Conservation (phyloP, 2,888 invertebrate species). For the Dolomedes plantarius region DNA sequence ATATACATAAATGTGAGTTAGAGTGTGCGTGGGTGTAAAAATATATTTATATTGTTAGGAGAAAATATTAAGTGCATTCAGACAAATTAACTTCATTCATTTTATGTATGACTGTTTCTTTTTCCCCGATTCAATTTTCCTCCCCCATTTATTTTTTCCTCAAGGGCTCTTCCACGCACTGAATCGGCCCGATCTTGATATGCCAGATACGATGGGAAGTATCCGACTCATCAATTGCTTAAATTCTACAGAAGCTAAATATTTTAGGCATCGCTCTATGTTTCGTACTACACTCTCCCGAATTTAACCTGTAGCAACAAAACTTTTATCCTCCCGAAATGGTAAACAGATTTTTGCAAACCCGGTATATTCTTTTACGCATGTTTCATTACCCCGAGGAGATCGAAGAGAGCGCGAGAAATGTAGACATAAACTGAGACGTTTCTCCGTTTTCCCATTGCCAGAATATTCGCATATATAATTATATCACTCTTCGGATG, state of each 20-base stretch:
- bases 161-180: too few relatives aligned
- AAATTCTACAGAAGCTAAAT: not conserved
- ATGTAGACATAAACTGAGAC: not conserved
- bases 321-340: not conserved
- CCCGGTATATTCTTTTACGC: not conserved
- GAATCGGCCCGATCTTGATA: too few relatives aligned
- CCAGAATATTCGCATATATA: not conserved
- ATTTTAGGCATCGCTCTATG: not conserved
- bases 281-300: not conserved
- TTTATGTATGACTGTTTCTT: too few relatives aligned
- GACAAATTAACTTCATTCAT: too few relatives aligned
- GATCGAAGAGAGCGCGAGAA: not conserved
- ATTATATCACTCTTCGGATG: not conserved
- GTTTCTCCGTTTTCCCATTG: not conserved
- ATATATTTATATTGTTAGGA: too few relatives aligned
- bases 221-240: too few relatives aligned
- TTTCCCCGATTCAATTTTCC: too few relatives aligned
- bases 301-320: not conserved
- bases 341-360: not conserved
- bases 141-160: too few relatives aligned
- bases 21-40: too few relatives aligned
- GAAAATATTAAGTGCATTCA: too few relatives aligned
- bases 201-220: too few relatives aligned
- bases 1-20: too few relatives aligned
- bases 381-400: slow-evolving; percentile 1